These are phyloP conservation scores for Ephialtes manifestator DNA, from an alignment of 2,888 invertebrate species.

Conservation along the genomic window DNA sequence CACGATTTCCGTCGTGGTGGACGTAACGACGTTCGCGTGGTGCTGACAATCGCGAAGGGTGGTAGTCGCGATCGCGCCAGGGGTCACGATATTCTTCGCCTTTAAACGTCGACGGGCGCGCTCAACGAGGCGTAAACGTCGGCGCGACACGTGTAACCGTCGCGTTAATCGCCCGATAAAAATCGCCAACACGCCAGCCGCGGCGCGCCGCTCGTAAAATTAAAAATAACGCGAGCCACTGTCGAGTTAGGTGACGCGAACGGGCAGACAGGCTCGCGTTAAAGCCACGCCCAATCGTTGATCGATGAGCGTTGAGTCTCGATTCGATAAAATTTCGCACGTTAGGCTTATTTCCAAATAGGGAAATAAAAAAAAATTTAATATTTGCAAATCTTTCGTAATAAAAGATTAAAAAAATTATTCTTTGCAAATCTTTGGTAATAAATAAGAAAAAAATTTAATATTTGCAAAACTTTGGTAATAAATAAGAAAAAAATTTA, in stretches of 20 bases:
- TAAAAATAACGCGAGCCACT: constrained; percentile 72
- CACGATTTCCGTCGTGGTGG: constrained; percentile 56
- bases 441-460: no score
- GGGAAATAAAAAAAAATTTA: neutral
- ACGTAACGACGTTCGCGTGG: constrained; percentile 31
- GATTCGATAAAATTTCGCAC: constrained; percentile 16
- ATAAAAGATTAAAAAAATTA: neutral
- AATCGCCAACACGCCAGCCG: constrained; percentile 84
- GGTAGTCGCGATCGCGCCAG: constrained; percentile 51
- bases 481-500: no score
- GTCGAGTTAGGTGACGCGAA: constrained; percentile 51
- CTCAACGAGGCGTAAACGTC: constrained; percentile 83
- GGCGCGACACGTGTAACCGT: constrained; percentile 83
- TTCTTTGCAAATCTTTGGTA: no score
- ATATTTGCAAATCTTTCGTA: neutral
- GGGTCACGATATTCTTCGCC: constrained; percentile 68
- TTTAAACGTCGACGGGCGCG: constrained; percentile 74
- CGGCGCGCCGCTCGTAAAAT: constrained; percentile 72
- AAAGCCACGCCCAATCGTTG: constrained; percentile 47
- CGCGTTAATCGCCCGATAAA: constrained; percentile 86
- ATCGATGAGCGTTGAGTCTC: constrained; percentile 48
- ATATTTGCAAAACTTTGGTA: no score
- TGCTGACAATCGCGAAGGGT: constrained; percentile 61
- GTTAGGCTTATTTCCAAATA: neutral
- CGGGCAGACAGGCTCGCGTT: constrained; percentile 13